Base-by-base conservation (phyloP, 2,113 vertebrate species). In the Oreochromis spilurus region DNA sequence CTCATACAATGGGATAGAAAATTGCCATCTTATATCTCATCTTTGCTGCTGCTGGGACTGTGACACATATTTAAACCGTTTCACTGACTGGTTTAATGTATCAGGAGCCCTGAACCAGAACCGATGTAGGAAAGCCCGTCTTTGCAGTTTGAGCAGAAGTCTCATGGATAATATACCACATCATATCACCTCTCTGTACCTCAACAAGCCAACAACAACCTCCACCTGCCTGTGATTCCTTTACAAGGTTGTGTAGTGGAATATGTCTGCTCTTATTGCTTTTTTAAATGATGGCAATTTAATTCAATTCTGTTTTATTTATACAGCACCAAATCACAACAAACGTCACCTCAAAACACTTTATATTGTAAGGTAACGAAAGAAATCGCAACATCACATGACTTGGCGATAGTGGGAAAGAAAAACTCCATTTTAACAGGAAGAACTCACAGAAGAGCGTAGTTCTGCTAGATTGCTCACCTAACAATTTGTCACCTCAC, bases 21-120 rank as follows among this genome's bases (percentile, higher is more conserved):
- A 86, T 72, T 88, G 50, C 50, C 12, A 79, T 60, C 60, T 91
- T 83, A 50, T 79, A 84, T 90, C 82, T 87, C 75, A 88, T 91
- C 65, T 79, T 26, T 82, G 24, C 48, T 43, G 9, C 79, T 80
- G 48, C 31, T 48, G 43, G n/a, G 8, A 14, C 43, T 77, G 7
- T 26, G 54, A 50, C 10, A 6, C 72, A 77, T 55, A 60, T 84
- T 82, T 78, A 70, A 82, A 78, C 82, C 6, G n/a, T 83, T 87
- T 60, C 85, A 85, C 38, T 65, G 81, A 24, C 43, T 60, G 81
- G 31, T 52, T 81, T 79, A 79, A 84, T 82, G 72, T 78, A 65
- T 14, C 55, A 31, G 19, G 75, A 86, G 53, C 79, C 26, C 14
- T 14, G 58, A 86, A 75, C n/a, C 58, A 83, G 81, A 84, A 50